Conservation (phyloP, 2,888 invertebrate genomes). For the Spisula solida region DNA sequence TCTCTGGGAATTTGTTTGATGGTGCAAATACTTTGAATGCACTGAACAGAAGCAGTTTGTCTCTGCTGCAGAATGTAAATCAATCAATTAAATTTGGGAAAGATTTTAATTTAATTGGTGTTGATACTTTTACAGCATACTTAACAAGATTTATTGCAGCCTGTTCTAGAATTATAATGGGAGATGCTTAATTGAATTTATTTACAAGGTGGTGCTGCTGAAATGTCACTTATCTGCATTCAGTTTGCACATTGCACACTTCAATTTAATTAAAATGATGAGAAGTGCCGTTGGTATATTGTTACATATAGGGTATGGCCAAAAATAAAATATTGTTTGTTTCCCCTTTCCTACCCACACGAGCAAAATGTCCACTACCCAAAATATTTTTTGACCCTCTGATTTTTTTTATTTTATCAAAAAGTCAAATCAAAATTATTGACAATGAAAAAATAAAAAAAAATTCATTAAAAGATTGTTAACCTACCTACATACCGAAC, state of each 20-base stretch:
- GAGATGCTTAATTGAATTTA: not conserved
- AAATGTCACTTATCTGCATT: not conserved
- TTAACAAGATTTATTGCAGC: not conserved
- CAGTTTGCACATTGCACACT: not conserved
- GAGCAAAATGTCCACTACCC: too few relatives aligned
- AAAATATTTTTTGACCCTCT: too few relatives aligned
- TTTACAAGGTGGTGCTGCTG: not conserved
- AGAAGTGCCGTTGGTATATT: not conserved
- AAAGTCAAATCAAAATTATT: too few relatives aligned
- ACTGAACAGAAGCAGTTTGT: not conserved
- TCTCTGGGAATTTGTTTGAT: not conserved
- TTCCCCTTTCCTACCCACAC: too few relatives aligned
- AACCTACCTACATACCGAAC: too few relatives aligned
- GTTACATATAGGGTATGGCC: not conserved
- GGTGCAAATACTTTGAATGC: not conserved
- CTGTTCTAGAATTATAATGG: not conserved
- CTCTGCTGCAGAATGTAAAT: not conserved
- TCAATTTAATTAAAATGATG: conserved; percentile 25
- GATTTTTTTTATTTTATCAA: too few relatives aligned
- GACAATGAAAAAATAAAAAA: too few relatives aligned
- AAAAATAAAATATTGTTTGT: too few relatives aligned
- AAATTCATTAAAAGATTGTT: too few relatives aligned
- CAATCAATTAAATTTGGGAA: not conserved
- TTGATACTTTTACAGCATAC: not conserved
- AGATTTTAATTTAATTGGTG: conserved; percentile 6